Conservation (phyloP, 2,113 vertebrate genomes). For the western clawed frog (Xenopus tropicalis) region DNA sequence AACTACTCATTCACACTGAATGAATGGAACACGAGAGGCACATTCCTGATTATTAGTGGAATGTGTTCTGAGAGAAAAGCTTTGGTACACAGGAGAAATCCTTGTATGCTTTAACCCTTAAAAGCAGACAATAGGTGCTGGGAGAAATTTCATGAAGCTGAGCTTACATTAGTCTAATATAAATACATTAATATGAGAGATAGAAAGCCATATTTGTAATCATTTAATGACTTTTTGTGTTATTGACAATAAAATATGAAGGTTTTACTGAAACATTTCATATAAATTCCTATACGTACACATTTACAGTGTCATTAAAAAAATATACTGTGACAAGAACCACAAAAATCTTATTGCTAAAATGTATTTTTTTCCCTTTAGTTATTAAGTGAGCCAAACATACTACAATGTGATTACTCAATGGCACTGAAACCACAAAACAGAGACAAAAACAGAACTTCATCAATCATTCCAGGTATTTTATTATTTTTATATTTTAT, state of each 20-base stretch:
- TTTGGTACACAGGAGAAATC: constrained; percentile 11
- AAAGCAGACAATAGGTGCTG: constrained; percentile 1
- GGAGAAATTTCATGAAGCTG: constrained; percentile 3
- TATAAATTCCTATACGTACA: too few species aligned
- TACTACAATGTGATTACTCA: constrained; percentile 75
- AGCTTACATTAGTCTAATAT: neutral
- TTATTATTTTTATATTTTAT: neutral
- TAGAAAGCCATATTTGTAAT: too few species aligned
- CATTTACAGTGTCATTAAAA: too few species aligned
- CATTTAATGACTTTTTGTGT: too few species aligned
- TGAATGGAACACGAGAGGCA: constrained; percentile 16
- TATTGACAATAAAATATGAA: too few species aligned
- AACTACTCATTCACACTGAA: constrained; percentile 24
- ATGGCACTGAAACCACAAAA: constrained; percentile 80
- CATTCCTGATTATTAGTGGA: constrained; percentile 15
- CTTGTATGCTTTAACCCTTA: constrained; percentile 20
- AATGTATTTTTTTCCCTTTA: constrained; percentile 54
- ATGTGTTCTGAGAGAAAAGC: constrained; percentile 7
- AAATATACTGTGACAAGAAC: too few species aligned
- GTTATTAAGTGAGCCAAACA: constrained; percentile 77
- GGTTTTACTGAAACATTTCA: too few species aligned
- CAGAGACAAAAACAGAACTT: constrained; percentile 81
- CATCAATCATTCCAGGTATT: constrained; percentile 82
- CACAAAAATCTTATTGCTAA: neutral
- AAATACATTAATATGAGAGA: neutral